Base-by-base conservation (phyloP, 2,113 vertebrate species). In the Epinephelus fuscoguttatus region DNA sequence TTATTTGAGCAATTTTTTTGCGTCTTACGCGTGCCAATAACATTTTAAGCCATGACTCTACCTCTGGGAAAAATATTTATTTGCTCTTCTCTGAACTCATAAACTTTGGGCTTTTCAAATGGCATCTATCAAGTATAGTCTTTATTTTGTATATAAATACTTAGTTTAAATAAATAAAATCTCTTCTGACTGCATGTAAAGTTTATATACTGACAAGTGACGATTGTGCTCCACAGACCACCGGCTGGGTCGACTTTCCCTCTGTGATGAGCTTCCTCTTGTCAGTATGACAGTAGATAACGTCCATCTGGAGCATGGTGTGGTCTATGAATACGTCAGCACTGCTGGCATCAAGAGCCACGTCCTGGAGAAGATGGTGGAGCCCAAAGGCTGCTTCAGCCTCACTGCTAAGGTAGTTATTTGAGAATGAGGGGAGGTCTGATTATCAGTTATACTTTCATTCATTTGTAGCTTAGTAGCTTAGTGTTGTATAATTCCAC, bases 241-340 rank as follows among this genome's bases (percentile, higher is more conserved):
- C 55, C 72, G 80, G 45, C 80, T 95, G 64, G 78, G 76, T 69
- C 84, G 81, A 84, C 84, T 95, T 18, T 94, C 92, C 14, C 66
- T 96, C 40, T 94, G 83, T 1, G 73, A 90, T 3, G 91, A 94
- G 0, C 81, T 83, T 47, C 95, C 97, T 3, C 87, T 96, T 66
- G 90, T 99, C 88, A 99, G 94, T 88, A 90, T 99, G 93, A 98
- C 96, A 0, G 97, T 99, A 75, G 98, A 99, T 85, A 99, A 99
- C 13, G 95, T 96, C 64, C 95, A 97, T 70, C 89, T 99, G 94
- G 98, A 99, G 91, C 98, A 99, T 0, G 98, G 97, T 0, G 98
- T 99, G 13, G 96, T 99, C 19, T 99, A 99, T 0, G 98, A 99
- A 73, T 99, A 99, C 0, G 93, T 97, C 75, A 99, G 97, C 96